Percentiles rank a stretch among this genome's conserved stretches.
These are phyloP conservation scores for Plagodis dolabraria DNA, from an alignment of 2,888 invertebrate species.

Conservation along the genomic window DNA sequence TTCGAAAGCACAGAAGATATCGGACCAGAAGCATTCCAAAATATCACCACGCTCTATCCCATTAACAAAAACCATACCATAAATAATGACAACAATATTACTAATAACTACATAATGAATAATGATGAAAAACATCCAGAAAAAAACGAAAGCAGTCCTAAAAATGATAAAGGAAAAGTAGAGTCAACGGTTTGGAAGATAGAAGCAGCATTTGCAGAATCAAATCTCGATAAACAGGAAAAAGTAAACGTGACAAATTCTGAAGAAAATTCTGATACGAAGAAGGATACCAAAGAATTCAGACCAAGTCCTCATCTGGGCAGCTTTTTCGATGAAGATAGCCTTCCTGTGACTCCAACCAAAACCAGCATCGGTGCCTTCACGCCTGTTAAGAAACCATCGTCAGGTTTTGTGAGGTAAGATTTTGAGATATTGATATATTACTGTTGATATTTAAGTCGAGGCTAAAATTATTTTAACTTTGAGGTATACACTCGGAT, in stretches of 20 bases:
- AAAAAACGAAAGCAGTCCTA: conserved; percentile 15
- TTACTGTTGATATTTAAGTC: no score
- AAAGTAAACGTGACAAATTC: conserved; percentile 40
- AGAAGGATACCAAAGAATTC: conserved; percentile 63
- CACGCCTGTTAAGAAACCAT: conserved; percentile 51
- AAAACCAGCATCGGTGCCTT: conserved; percentile 42
- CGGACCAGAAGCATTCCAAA: conserved; percentile 41
- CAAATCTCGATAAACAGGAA: conserved; percentile 41
- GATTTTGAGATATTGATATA: no score
- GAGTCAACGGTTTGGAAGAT: conserved; percentile 59
- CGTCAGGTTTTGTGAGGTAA: conserved; percentile 57
- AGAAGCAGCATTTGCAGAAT: conserved; percentile 54
- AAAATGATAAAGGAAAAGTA: conserved; percentile 32
- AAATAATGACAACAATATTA: conserved; percentile 17
- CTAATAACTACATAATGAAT: conserved; percentile 18
- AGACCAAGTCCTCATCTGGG: conserved; percentile 82
- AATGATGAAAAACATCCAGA: conserved; percentile 7
- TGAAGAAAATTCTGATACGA: conserved; percentile 40
- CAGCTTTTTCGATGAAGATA: conserved; percentile 72
- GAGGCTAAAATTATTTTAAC: no score
- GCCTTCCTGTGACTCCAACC: conserved; percentile 40
- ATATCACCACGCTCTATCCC: conserved; percentile 68
- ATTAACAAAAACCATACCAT: conserved; percentile 29
- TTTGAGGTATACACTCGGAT: no score
- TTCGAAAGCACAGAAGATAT: conserved; percentile 50